Evolutionary conservation across 2,888 invertebrate species (phyloP), one percentile per base, ranked within the genome.

Genomic region (Urechis unicinctus): DNA sequence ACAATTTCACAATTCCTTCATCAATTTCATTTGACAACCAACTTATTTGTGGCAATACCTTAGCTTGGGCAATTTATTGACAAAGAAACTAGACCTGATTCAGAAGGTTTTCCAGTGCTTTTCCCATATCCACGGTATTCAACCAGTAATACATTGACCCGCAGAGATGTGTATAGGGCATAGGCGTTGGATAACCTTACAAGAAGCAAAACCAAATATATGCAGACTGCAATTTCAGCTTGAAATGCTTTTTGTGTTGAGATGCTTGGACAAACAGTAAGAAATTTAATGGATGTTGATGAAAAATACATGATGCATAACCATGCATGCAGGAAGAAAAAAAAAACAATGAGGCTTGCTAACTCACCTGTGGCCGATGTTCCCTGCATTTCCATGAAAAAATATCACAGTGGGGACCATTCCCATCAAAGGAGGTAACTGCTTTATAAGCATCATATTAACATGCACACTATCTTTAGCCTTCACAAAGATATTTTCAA

Each of bases 301-400:
- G n/a, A n/a, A n/a, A n/a, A n/a, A n/a, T n/a, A n/a, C n/a, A n/a
- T n/a, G n/a, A n/a, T n/a, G n/a, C n/a, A n/a, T n/a, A n/a, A n/a
- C n/a, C n/a, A n/a, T n/a, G n/a, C n/a, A n/a, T n/a, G n/a, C n/a
- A n/a, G n/a, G n/a, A n/a, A n/a, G n/a, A n/a, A n/a, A 36, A 13
- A 9, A 50, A 9, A 30, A 50, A 50, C 17, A 36, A 29, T 36
- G 9, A 50, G 6, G 21, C n/a, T n/a, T n/a, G n/a, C n/a, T n/a
- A n/a, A n/a, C 44, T 30, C 17, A 75, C 74, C 77, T 86, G 74
- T 95, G 94, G 0, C 95, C 95, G 84, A 95, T 91, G 75, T 95
- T 96, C 17, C 95, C 95, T 52, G 95, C 95, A 84, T 95, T 96
- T 4, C 95, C 95, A 81, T 96, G 95, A 63, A 95, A 86, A 79